These are phyloP conservation scores for Siniperca chuatsi DNA, from an alignment of 2,113 vertebrate species.

Conservation along the genomic window DNA sequence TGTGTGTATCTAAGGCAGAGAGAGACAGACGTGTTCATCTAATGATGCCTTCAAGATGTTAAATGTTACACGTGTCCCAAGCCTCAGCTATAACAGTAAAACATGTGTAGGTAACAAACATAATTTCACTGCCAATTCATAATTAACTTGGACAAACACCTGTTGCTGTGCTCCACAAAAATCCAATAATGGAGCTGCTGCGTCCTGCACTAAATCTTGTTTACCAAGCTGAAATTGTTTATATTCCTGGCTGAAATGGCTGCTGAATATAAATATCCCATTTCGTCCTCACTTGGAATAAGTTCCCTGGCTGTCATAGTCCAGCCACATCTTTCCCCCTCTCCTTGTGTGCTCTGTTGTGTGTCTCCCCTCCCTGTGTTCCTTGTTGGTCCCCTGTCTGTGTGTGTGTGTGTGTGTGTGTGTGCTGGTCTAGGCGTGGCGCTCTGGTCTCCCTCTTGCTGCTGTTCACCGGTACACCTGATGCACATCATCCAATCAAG, in stretches of 20 bases:
- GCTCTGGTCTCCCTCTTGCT: too few species aligned
- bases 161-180: constrained; percentile 46
- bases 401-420: too few species aligned
- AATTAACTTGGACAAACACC: constrained; percentile 52
- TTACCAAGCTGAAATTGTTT: constrained; percentile 36
- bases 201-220: constrained; percentile 29
- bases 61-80: constrained; percentile 18
- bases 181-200: constrained; percentile 23
- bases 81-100: constrained; percentile 17
- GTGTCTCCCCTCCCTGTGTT: too few species aligned
- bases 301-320: background rate
- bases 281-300: background rate
- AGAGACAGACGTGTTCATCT: background rate
- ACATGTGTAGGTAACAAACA: constrained; percentile 18
- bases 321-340: too few species aligned
- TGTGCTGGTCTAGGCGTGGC: too few species aligned
- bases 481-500: too few species aligned
- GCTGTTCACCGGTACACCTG: too few species aligned
- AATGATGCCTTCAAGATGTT: constrained; percentile 40
- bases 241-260: constrained; percentile 3
- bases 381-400: too few species aligned
- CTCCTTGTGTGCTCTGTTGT: too few species aligned
- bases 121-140: constrained; percentile 21
- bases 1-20: background rate
- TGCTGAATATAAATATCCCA: constrained; percentile 40